Percentiles rank a stretch among this genome's conserved stretches.
phyloP scores from a whole-genome alignment of 2,888 invertebrate genomes.

The Barypeithes pellucidus region DNA sequence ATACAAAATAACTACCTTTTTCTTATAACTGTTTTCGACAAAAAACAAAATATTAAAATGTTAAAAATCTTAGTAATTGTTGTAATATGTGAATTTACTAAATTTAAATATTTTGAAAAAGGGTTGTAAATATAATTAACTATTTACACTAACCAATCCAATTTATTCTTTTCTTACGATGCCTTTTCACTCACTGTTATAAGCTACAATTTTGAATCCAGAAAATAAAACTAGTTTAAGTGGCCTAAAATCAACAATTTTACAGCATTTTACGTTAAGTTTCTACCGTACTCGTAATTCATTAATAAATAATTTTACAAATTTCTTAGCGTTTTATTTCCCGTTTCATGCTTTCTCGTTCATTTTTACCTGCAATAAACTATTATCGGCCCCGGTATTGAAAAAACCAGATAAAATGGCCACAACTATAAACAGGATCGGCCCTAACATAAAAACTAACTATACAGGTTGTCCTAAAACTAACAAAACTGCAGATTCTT shows the following conservation, averaged over 20 bases:
- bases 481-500: too few species aligned
- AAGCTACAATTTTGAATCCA: neutral
- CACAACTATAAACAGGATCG: too few species aligned
- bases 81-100: constrained; percentile 45
- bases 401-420: too few species aligned
- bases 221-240: constrained; percentile 6
- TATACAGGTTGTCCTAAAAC: too few species aligned
- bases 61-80: constrained; percentile 46
- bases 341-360: too few species aligned
- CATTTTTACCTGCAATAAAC: too few species aligned
- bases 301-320: constrained; percentile 9
- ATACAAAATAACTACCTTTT: constrained; percentile 10
- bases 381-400: too few species aligned
- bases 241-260: constrained; percentile 22
- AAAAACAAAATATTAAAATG: constrained; percentile 43
- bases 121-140: constrained; percentile 21
- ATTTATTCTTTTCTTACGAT: neutral
- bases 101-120: constrained; percentile 39
- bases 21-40: constrained; percentile 21
- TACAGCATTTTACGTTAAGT: neutral
- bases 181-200: neutral
- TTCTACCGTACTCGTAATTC: constrained; percentile 16
- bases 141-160: neutral
- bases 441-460: too few species aligned
- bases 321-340: too few species aligned